These are phyloP conservation scores for Hippoglossus hippoglossus DNA, from an alignment of 2,797 vertebrate genomes.

Conservation along the genomic window DNA sequence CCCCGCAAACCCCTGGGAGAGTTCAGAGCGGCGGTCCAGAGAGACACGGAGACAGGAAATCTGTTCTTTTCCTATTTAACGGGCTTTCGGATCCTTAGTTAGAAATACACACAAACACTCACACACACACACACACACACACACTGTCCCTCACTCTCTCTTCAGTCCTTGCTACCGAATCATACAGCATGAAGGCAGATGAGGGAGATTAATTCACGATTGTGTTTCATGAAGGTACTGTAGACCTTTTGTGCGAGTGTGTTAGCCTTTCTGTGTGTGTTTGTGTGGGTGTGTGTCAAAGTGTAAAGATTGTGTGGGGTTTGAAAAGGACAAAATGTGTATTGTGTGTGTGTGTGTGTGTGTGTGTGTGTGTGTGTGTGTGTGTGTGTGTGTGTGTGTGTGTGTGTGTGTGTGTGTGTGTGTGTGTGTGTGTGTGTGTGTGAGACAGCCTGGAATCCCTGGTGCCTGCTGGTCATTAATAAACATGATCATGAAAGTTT, in stretches of 20 bases:
- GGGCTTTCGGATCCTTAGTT: slow-evolving; percentile 32
- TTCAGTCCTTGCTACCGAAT: slow-evolving; percentile 23
- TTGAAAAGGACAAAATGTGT: no score
- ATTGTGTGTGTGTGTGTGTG: background rate
- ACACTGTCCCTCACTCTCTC: background rate
- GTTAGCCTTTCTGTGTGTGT: slow-evolving; percentile 2
- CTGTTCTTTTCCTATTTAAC: slow-evolving; percentile 61
- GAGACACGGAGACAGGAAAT: slow-evolving; percentile 67
- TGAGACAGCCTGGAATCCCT: slow-evolving; percentile 60
- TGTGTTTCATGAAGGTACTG: slow-evolving; percentile 13
- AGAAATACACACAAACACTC: no score
- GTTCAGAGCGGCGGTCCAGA: slow-evolving; percentile 48
- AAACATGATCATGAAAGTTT: slow-evolving; percentile 87
- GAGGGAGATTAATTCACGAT: slow-evolving; percentile 9
- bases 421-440: background rate
- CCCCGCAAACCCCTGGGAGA: slow-evolving; percentile 64
- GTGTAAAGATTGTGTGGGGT: background rate
- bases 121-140: background rate
- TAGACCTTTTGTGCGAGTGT: background rate
- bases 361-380: background rate
- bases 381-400: slow-evolving; percentile 21
- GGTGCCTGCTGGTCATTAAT: slow-evolving; percentile 83
- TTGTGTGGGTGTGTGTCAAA: background rate
- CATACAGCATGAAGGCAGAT: slow-evolving; percentile 25
- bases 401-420: slow-evolving; percentile 19